Base-by-base conservation (phyloP, 2,888 invertebrate genomes). In the Drosophila anomalata region DNA sequence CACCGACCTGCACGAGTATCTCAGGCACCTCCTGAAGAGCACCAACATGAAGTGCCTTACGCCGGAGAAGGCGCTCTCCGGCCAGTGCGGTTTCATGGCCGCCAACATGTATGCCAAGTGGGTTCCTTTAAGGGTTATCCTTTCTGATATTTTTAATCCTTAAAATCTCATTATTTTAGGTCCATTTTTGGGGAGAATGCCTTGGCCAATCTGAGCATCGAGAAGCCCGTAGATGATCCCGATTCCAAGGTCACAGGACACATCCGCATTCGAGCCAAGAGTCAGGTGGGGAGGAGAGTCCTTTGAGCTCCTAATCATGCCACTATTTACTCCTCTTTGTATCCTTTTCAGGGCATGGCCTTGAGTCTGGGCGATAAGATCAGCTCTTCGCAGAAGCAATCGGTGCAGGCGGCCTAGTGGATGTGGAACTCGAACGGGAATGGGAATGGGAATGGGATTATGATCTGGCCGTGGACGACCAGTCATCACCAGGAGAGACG, bases 21-120 rank as follows among this genome's bases (percentile, higher is more conserved):
- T 99, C 59, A 95, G 96, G 70, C 98, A 99, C 90, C 93, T 99
- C 55, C 93, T 99, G 61, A 95, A 96, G 77, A 97, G 97, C 82
- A 99, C 99, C 69, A 99, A 99, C 92, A 99, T 99, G 99, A 98
- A 98, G 90, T 99, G 99, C 90, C 94, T 99, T 63, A 99, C 99
- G 2, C 99, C 99, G 0, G 98, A 98, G 89, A 98, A 98, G 94
- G 98, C 98, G 0, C 92, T 99, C 59, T 96, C 97, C 0, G 99
- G 99, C 0, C 98, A 99, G 84, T 99, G 99, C 92, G 99, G 99
- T 6, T 99, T 99, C 92, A 97, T 99, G 97, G 99, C 99, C 6
- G 99, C 99, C 47, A 99, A 99, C 91, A 95, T 99, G 94, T 99
- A 99, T 93, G 99, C 99, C 47, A 96, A 90, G 91, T 92, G 79